Conservation (phyloP, 2,113 vertebrate species). For the Pavo muticus region DNA sequence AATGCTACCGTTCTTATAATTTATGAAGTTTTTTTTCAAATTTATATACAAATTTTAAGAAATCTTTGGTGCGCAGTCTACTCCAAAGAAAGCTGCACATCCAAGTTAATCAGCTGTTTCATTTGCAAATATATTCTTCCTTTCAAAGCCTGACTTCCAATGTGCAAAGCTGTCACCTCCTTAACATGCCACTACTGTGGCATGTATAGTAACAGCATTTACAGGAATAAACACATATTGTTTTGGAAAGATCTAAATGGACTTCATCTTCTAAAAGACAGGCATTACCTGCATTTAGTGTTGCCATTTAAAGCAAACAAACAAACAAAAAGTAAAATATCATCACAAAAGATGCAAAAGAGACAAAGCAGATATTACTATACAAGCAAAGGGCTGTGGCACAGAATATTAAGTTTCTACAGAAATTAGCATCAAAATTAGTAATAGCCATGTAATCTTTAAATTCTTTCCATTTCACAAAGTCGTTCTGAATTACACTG, state of each 20-base stretch:
- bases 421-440: slow-evolving; percentile 60
- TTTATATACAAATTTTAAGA: neutral
- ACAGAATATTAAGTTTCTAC: slow-evolving; percentile 39
- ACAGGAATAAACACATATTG: neutral
- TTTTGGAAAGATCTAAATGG: neutral
- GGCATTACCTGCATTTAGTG: neutral
- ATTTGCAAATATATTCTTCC: slow-evolving; percentile 33
- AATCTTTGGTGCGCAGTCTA: neutral
- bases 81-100: neutral
- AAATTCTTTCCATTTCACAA: slow-evolving; percentile 18
- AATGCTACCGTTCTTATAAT: neutral
- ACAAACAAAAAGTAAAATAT: neutral
- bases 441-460: neutral
- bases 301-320: neutral
- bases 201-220: neutral
- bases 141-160: slow-evolving; percentile 26
- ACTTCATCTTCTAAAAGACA: neutral
- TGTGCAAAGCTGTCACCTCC: slow-evolving; percentile 15
- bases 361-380: slow-evolving; percentile 19
- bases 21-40: neutral
- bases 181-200: neutral
- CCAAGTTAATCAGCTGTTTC: slow-evolving; percentile 45
- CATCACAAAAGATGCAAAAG: neutral
- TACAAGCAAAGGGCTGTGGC: neutral
- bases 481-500: neutral